These are phyloP conservation scores for Cheilosia impressa DNA, from an alignment of 2,888 invertebrate species.

Conservation along the genomic window DNA sequence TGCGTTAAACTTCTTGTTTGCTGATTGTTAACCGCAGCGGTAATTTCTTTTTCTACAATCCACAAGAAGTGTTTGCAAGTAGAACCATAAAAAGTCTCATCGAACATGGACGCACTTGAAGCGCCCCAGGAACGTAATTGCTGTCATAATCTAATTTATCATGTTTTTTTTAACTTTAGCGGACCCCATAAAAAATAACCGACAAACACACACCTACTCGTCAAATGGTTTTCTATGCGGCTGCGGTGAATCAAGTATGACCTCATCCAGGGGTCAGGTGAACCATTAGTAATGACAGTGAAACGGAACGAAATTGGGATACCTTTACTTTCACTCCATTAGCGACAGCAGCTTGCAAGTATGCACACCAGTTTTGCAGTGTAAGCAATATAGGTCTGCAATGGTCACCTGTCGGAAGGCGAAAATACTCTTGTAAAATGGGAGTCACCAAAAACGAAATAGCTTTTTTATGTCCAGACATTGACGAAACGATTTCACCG, in stretches of 20 bases:
- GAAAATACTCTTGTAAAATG: conserved; percentile 34
- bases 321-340: conserved; percentile 57
- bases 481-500: conserved; percentile 68
- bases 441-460: conserved; percentile 27
- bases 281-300: conserved; percentile 48
- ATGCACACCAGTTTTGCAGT: conserved; percentile 38
- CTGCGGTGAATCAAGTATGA: conserved; percentile 9
- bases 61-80: conserved; percentile 2
- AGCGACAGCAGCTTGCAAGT: conserved; percentile 2
- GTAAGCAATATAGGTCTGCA: conserved; percentile 46
- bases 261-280: conserved; percentile 22
- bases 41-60: background rate
- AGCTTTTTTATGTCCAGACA: conserved; percentile 12
- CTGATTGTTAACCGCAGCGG: conserved; percentile 2
- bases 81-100: conserved; percentile 24
- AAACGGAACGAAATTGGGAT: conserved; percentile 55
- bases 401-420: conserved; percentile 68
- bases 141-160: conserved; percentile 49
- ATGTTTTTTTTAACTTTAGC: conserved; percentile 1
- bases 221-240: conserved; percentile 18
- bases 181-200: background rate
- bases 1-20: conserved; percentile 30
- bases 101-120: conserved; percentile 17
- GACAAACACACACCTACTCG: conserved; percentile 21
- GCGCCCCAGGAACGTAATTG: conserved; percentile 32